phyloP scores from a whole-genome alignment of 2,797 vertebrate species.

The Helicolenus hilgendorfi region DNA sequence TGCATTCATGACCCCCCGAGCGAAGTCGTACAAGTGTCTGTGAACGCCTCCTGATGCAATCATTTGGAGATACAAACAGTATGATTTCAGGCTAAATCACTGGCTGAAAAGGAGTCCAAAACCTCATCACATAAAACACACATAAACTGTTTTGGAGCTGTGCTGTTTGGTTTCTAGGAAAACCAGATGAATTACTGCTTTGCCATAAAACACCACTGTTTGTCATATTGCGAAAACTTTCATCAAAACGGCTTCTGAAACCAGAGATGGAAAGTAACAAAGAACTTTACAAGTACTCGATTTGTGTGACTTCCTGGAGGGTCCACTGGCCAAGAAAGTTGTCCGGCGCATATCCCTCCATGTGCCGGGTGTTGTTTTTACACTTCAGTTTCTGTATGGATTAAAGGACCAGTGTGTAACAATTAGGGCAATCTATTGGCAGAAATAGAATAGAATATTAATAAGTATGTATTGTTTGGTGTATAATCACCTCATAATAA shows the following conservation, averaged over 20 bases:
- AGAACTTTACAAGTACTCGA: background rate
- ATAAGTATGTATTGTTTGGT: too few species aligned
- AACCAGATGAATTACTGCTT: background rate
- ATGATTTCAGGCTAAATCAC: background rate
- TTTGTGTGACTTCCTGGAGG: background rate
- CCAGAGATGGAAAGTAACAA: background rate
- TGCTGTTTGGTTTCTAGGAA: background rate
- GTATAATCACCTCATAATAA: too few species aligned
- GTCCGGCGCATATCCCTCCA: background rate
- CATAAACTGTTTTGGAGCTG: background rate
- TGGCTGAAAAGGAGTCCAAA: background rate
- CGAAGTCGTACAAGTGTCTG: background rate
- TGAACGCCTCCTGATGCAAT: constrained; percentile 3
- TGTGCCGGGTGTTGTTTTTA: background rate
- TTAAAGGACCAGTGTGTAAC: too few species aligned
- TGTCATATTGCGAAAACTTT: background rate
- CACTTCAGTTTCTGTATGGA: too few species aligned
- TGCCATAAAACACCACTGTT: background rate
- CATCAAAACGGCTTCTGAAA: background rate
- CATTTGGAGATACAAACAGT: background rate
- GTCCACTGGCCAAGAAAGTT: background rate
- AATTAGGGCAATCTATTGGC: too few species aligned
- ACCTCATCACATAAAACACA: background rate
- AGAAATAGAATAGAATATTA: too few species aligned
- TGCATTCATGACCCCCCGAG: constrained; percentile 10